Conservation (phyloP, 2,797 vertebrate genomes). For the Chiloscyllium punctatum region DNA sequence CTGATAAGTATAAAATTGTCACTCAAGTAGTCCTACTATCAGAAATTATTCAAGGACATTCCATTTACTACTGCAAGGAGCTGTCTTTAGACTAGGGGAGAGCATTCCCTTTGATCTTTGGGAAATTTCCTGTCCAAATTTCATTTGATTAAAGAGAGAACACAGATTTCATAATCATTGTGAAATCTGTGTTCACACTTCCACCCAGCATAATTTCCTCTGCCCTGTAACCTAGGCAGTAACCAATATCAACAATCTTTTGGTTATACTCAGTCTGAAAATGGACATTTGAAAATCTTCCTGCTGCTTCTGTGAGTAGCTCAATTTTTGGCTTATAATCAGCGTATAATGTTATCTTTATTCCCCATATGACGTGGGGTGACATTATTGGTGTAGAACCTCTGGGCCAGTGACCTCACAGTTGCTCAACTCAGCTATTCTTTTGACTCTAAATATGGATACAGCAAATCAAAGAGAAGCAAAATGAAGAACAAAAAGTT, state of each 20-base stretch:
- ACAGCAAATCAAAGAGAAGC: background rate
- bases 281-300: background rate
- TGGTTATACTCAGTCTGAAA: background rate
- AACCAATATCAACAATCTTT: background rate
- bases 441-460: background rate
- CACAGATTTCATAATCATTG: background rate
- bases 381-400: background rate
- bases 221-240: background rate
- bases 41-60: background rate
- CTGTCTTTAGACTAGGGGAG: background rate
- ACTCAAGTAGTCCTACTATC: background rate
- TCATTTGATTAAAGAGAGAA: background rate
- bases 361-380: background rate
- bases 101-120: background rate
- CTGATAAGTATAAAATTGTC: background rate
- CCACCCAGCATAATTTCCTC: background rate
- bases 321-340: background rate
- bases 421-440: background rate
- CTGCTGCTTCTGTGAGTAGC: background rate
- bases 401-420: background rate
- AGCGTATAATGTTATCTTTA: background rate
- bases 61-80: background rate
- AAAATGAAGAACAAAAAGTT: background rate
- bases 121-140: background rate
- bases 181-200: background rate